phyloP scores from a whole-genome alignment of 1,140 invertebrate species.

The Pectinophora gossypiella region DNA sequence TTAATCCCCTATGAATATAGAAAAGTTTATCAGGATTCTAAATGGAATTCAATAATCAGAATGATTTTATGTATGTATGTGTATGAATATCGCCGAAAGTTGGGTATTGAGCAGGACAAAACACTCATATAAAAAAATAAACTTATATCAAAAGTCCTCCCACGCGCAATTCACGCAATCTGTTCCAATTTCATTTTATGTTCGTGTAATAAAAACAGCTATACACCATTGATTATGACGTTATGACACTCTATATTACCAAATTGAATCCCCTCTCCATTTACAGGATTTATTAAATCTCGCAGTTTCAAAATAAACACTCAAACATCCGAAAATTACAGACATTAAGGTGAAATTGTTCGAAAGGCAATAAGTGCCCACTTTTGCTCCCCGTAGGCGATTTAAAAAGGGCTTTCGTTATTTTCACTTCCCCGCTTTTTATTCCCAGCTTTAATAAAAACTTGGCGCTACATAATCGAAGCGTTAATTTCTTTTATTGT shows the following conservation, averaged over 20 bases:
- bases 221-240: neutral
- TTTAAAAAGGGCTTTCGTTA: neutral
- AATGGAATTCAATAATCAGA: too few species aligned
- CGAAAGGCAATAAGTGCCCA: neutral
- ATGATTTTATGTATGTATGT: too few species aligned
- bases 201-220: neutral
- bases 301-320: neutral
- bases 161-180: too few species aligned
- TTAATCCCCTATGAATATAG: too few species aligned
- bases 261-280: neutral
- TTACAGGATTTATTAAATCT: neutral
- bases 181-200: neutral
- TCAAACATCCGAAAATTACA: too few species aligned
- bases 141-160: too few species aligned
- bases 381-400: neutral
- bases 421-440: neutral
- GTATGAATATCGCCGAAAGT: too few species aligned
- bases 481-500: neutral
- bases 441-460: neutral
- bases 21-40: too few species aligned
- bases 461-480: neutral
- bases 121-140: too few species aligned
- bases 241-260: neutral
- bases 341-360: neutral
- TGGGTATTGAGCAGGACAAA: too few species aligned